Base-by-base conservation (phyloP, 2,797 vertebrate species). In the Tapera naevia region DNA sequence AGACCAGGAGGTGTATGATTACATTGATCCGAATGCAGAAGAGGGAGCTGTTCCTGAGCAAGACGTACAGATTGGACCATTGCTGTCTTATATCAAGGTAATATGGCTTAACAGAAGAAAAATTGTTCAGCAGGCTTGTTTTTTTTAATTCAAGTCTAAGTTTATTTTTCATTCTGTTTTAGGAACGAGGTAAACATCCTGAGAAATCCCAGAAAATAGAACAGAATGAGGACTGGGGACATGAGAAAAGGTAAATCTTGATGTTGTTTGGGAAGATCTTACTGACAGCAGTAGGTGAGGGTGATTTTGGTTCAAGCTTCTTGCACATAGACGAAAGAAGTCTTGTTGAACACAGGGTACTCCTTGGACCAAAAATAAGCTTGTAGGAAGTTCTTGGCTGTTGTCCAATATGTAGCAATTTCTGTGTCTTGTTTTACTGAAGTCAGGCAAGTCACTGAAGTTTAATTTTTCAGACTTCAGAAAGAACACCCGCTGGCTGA, bases 1-100 rank as follows among this genome's bases (percentile, higher is more conserved):
- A 98, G 98, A 99, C 95, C 98, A 99, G 97, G 99, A 99, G 96
- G 97, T 98, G 5, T 99, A 98, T 97, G 99, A 99, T 98, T 99
- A 99, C 97, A 98, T 99, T 97, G 99, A 99, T 80, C 98, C 98
- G 67, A 99, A 96, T 78, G 95, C 98, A 27, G 99, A 99, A 88
- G 99, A 99, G 84, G 97, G 98, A 95, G 97, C 98, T 95, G 98
- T 99, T 94, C 98, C 98, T 95, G 99, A 99, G 94, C 98, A 97
- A 88, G 98, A 99, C 53, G 95, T 98, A 66, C 98, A 98, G 72
- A 98, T 95, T 91, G 98, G 96, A 91, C 98, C 98, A 17, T 95
- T 99, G 89, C 97, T 99, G 75, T 98, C 98, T 91, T 99, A 98
- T 91, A 97, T 98, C 96, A 99, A 99, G 99, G 99, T 99, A 98